Percentiles rank a stretch among this genome's conserved stretches.
Evolutionary conservation across 1,140 invertebrate species (phyloP).

Genomic region (Drosophila sp.): DNA sequence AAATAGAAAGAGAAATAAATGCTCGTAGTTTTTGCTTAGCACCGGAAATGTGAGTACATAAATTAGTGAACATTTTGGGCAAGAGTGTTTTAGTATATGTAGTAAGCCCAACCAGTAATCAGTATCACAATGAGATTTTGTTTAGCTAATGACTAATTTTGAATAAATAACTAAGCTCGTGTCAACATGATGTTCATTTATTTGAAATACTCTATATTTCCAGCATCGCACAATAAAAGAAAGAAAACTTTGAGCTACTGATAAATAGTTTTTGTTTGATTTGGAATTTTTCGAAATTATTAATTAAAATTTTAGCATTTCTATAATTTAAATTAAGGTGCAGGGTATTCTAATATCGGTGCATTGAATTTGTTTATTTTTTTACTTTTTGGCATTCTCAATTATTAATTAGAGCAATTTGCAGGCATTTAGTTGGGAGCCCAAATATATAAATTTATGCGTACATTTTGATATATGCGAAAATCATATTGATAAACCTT

Average conservation of each 20-base stretch:
- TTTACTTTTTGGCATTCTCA: slow-evolving; percentile 28
- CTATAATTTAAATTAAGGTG: neutral
- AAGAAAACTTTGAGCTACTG: too few species aligned
- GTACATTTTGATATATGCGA: slow-evolving; percentile 24
- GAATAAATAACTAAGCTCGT: slow-evolving; percentile 1
- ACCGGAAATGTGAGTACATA: slow-evolving; percentile 31
- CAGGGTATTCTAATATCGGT: neutral
- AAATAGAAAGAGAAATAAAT: slow-evolving; percentile 1
- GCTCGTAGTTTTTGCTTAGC: slow-evolving; percentile 7
- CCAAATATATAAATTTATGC: slow-evolving; percentile 4
- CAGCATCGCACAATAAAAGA: too few species aligned
- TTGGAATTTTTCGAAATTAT: too few species aligned
- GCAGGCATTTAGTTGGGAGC: slow-evolving; percentile 22
- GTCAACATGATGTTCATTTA: too few species aligned
- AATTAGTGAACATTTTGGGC: neutral
- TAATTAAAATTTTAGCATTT: too few species aligned
- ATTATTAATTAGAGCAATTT: slow-evolving; percentile 52
- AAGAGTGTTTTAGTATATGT: neutral
- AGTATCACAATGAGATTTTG: slow-evolving; percentile 2
- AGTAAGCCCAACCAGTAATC: neutral
- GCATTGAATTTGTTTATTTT: neutral
- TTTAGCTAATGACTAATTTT: neutral
- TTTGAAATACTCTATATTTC: too few species aligned
- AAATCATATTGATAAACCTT: neutral
- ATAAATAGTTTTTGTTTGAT: too few species aligned